Percentiles rank a stretch among this genome's conserved stretches.
These are phyloP conservation scores for Lepidotrigona ventralis DNA, from an alignment of 1,140 invertebrate genomes.

Conservation along the genomic window DNA sequence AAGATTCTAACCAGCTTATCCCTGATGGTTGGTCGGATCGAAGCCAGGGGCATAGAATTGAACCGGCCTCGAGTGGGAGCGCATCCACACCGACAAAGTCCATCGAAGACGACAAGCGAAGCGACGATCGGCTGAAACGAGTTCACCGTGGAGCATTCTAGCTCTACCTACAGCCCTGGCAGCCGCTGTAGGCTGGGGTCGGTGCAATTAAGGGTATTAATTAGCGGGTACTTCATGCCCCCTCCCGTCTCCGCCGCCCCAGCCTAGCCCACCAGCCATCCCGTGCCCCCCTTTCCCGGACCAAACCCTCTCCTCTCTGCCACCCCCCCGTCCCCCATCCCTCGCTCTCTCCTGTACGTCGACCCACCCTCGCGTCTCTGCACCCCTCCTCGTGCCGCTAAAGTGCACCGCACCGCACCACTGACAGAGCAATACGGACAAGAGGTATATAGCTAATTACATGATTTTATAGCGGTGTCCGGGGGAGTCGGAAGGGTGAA, in stretches of 20 bases:
- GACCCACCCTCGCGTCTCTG: conserved; percentile 32
- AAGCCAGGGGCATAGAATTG: conserved; percentile 16
- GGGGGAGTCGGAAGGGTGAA: not conserved
- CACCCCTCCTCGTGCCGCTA: conserved; percentile 57
- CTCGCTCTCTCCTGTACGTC: conserved; percentile 25
- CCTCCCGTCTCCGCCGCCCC: conserved; percentile 37
- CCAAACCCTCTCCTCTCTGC: not conserved
- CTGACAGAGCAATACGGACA: conserved; percentile 71
- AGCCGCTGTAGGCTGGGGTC: conserved; percentile 68
- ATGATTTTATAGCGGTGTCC: conserved; percentile 70
- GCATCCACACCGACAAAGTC: conserved; percentile 40
- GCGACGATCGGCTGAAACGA: conserved; percentile 59
- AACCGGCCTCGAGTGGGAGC: conserved; percentile 36
- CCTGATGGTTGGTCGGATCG: conserved; percentile 21
- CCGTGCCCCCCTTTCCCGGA: conserved; percentile 42
- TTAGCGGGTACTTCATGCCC: conserved; percentile 76
- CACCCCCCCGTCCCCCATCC: not conserved
- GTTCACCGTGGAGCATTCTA: conserved; percentile 53
- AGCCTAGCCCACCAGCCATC: conserved; percentile 13
- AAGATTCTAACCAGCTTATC: conserved; percentile 17
- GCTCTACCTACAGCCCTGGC: conserved; percentile 65
- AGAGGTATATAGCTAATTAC: conserved; percentile 75
- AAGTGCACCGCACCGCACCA: conserved; percentile 67
- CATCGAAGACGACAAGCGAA: conserved; percentile 49
- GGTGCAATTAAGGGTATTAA: conserved; percentile 80